A percentile compares a stretch with the other conserved stretches of the same genome.
Conservation (phyloP, 2,888 invertebrate genomes). For the Vanessa cardui region DNA sequence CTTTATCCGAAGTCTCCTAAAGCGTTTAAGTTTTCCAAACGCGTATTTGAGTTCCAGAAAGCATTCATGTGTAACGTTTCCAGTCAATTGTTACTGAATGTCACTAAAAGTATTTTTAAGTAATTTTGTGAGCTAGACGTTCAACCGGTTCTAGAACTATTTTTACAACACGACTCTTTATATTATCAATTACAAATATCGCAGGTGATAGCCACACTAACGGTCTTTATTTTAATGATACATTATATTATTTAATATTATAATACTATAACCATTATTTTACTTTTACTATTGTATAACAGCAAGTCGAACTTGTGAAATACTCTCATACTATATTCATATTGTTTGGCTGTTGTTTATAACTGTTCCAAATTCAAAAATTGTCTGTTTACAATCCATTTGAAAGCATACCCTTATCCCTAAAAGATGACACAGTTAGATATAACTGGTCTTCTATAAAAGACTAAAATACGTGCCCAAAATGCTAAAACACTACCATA, state of each 20-base stretch:
- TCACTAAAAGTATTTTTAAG: constrained; percentile 7
- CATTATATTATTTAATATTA: constrained; percentile 28
- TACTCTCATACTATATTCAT: constrained; percentile 15
- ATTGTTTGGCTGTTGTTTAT: constrained; percentile 22
- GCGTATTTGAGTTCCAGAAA: constrained; percentile 31
- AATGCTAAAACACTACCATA: constrained; percentile 66
- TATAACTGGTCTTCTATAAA: constrained; percentile 57
- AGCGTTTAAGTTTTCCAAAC: constrained; percentile 20
- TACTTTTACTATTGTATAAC: constrained; percentile 38
- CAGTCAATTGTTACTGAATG: constrained; percentile 6
- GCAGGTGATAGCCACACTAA: neutral
- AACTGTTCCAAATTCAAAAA: constrained; percentile 10
- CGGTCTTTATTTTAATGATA: neutral
- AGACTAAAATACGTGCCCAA: constrained; percentile 62
- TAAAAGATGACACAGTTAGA: constrained; percentile 64
- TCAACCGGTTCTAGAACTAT: constrained; percentile 20
- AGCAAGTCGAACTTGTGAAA: constrained; percentile 38
- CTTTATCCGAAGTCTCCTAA: constrained; percentile 7
- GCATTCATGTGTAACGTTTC: constrained; percentile 17
- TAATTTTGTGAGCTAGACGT: constrained; percentile 15
- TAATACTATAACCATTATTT: constrained; percentile 37
- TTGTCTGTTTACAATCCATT: constrained; percentile 62
- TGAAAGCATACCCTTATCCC: constrained; percentile 39
- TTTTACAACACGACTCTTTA: constrained; percentile 11
- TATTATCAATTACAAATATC: neutral